A percentile compares a stretch with the other conserved stretches of the same genome.
These are phyloP conservation scores for Rhyzopertha dominica DNA, from an alignment of 1,140 invertebrate genomes.

Conservation along the genomic window DNA sequence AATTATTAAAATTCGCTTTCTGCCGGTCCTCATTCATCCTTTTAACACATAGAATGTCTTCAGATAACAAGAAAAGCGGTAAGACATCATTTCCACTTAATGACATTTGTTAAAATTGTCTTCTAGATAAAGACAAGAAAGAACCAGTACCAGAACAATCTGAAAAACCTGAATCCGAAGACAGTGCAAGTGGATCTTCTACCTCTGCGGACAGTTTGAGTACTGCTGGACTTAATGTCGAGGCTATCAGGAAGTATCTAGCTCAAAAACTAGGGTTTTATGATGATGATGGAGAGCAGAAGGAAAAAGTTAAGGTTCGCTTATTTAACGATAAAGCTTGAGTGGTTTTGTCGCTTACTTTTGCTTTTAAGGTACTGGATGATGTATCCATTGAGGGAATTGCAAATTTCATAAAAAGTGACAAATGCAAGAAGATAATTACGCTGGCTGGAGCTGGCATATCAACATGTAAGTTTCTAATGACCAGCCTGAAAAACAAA, in stretches of 20 bases:
- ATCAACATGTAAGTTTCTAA: conserved; percentile 85
- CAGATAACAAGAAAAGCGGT: too few relatives aligned
- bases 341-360: conserved; percentile 2
- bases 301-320: conserved; percentile 21
- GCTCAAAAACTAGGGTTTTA: conserved; percentile 29
- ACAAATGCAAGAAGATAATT: conserved; percentile 79
- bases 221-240: conserved; percentile 20
- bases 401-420: conserved; percentile 64
- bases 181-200: conserved; percentile 2
- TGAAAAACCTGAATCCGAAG: conserved; percentile 1
- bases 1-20: too few relatives aligned
- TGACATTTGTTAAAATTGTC: too few relatives aligned
- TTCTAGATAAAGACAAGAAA: too few relatives aligned
- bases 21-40: too few relatives aligned
- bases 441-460: conserved; percentile 93
- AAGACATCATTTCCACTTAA: too few relatives aligned
- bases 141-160: too few relatives aligned
- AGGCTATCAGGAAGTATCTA: conserved; percentile 23
- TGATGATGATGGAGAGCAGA: conserved; percentile 19
- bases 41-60: too few relatives aligned
- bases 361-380: conserved; percentile 47
- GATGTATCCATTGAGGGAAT: conserved; percentile 63
- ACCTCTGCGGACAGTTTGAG: too few relatives aligned
- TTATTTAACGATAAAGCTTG: neutral
- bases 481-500: too few relatives aligned